Conservation (phyloP, 2,113 vertebrate genomes). For the Hemibagrus wyckioides region DNA sequence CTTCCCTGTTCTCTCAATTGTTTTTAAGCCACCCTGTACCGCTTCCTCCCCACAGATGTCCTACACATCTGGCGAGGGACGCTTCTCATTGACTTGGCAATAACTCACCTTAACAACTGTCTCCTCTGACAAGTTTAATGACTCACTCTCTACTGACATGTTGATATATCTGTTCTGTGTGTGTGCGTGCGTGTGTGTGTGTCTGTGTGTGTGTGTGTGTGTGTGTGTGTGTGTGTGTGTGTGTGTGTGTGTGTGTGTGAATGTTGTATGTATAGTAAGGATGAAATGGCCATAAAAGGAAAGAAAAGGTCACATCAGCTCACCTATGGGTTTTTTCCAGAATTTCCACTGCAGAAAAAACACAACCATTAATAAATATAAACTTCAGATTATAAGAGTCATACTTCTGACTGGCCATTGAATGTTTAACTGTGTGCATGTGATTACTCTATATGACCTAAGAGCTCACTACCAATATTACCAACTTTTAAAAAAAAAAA, state of each 20-base stretch:
- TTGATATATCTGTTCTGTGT: background rate
- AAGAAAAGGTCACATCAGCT: background rate
- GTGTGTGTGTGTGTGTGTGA: too few relatives aligned
- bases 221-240: background rate
- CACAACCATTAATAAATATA: background rate
- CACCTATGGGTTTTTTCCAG: background rate
- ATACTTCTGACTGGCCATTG: background rate
- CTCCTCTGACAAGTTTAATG: constrained; percentile 81
- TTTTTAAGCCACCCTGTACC: constrained; percentile 57
- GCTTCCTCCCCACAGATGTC: constrained; percentile 79
- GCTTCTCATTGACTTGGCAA: constrained; percentile 75
- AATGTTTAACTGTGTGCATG: background rate
- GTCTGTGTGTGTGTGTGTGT: background rate
- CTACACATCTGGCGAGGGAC: constrained; percentile 80
- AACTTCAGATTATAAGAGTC: background rate
- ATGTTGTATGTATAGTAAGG: background rate
- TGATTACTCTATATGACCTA: background rate
- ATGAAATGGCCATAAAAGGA: background rate
- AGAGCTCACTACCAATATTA: background rate
- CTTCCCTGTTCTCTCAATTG: background rate
- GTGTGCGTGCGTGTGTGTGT: background rate
- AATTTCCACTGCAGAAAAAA: background rate
- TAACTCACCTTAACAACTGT: constrained; percentile 84
- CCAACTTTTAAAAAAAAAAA: background rate
- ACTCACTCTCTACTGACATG: constrained; percentile 75